These are phyloP conservation scores for Herpetotheres cachinnans DNA, from an alignment of 2,113 vertebrate genomes.

Conservation along the genomic window DNA sequence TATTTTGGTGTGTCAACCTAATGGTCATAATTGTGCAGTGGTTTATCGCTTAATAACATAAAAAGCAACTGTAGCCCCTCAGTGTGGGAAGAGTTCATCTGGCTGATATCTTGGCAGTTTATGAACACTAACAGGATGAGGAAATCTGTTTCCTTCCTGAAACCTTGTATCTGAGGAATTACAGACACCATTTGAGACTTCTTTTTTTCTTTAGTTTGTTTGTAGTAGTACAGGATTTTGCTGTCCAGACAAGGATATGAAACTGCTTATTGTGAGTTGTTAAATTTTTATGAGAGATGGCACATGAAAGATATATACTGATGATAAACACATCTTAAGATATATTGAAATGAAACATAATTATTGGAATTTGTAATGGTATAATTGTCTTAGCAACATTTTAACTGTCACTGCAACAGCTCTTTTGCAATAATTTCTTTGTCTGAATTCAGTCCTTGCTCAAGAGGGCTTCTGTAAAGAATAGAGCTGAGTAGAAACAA, in stretches of 20 bases:
- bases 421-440: not conserved
- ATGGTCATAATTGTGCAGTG: not conserved
- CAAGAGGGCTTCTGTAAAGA: not conserved
- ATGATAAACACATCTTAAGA: not conserved
- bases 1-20: not conserved
- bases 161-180: constrained; percentile 62
- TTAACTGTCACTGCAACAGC: not conserved
- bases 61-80: not conserved
- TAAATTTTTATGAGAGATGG: not conserved
- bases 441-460: not conserved
- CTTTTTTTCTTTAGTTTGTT: not conserved
- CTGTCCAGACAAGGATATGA: not conserved
- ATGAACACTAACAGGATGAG: constrained; percentile 67
- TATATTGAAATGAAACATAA: not conserved
- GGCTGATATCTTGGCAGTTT: constrained; percentile 47
- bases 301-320: not conserved
- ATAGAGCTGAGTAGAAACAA: not conserved
- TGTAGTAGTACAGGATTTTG: not conserved
- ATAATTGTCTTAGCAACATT: not conserved
- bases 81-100: constrained; percentile 51
- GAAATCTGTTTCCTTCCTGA: constrained; percentile 85
- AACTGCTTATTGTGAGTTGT: not conserved
- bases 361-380: not conserved
- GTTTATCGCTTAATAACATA: not conserved
- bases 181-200: constrained; percentile 26